Base-by-base conservation (phyloP, 2,888 invertebrate species). In the Ophion costatus region DNA sequence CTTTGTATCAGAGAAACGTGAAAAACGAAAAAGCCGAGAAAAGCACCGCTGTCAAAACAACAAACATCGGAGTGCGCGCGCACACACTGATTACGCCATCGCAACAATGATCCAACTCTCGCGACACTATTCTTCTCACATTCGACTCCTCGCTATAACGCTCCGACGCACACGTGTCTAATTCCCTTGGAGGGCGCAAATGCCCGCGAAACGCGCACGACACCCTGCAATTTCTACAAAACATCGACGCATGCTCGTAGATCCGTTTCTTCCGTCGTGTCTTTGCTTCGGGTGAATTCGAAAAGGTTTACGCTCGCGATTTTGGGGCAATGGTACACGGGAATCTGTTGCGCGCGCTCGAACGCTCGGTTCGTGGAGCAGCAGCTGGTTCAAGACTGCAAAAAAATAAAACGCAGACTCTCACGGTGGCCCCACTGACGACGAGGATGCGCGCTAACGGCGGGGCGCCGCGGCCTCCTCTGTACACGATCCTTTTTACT, bases 351-450 rank as follows among this genome's bases (percentile, higher is more conserved):
- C 81, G 70, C 78, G 61, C 57, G 45, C 71, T 57, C 42, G 57
- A 67, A 33, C n/a, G 24, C 70, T 57, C 73, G 69, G 67, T 78
- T 56, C 70, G 69, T 75, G 71, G 38, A 63, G 42, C 69, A 82
- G 84, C 81, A 81, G 84, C 84, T 81, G 84, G 81, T 61, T 75
- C 51, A 33, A 74, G 63, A 75, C 22, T 10, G 29, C 33, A 11
- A 70, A 70, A 77, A 77, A 67, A 77, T 9, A 77, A 70, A 78
- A 61, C n/a, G 56, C 42, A 33, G 82, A 67, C 80, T 85, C 85
- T 80, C 82, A 80, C 85, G 85, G 85, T 80, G 85, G 82, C 80
- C 85, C 73, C 61, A 73, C 76, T 80, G 73, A 80, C 80, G 80
- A 82, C 76, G 80, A 63, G 70, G 74, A 59, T 38, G 45, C 82